Evolutionary conservation across 2,797 vertebrate species (phyloP).

Genomic region (Eptatretus atami): DNA sequence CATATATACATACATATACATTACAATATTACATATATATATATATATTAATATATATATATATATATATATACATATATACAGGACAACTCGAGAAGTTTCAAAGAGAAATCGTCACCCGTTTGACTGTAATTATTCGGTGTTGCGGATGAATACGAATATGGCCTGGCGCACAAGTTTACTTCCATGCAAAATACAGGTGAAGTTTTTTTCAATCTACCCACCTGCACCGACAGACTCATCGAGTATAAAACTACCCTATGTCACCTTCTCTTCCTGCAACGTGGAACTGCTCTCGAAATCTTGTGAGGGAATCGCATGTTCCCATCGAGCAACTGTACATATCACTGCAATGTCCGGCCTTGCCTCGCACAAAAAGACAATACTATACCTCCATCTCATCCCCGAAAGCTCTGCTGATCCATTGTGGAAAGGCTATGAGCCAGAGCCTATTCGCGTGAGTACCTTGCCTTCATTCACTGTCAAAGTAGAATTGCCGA

Average conservation of each 20-base stretch:
- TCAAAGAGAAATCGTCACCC: neutral
- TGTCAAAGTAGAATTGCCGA: neutral
- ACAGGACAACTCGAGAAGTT: no score
- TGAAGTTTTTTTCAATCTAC: constrained; percentile 6
- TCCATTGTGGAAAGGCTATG: constrained; percentile 43
- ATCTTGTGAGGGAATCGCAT: constrained; percentile 21
- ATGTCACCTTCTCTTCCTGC: constrained; percentile 45
- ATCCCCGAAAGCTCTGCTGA: constrained; percentile 23
- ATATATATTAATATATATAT: no score
- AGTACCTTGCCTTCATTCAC: neutral
- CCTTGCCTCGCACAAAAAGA: constrained; percentile 28
- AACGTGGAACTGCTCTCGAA: constrained; percentile 20
- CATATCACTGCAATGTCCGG: constrained; percentile 30
- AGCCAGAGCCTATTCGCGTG: constrained; percentile 30
- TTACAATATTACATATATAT: no score
- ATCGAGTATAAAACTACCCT: constrained; percentile 15
- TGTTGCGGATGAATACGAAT: neutral
- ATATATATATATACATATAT: no score
- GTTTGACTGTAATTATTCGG: constrained; percentile 7
- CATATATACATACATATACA: no score
- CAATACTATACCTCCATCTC: constrained; percentile 21
- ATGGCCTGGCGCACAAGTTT: neutral
- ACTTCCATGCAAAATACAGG: constrained; percentile 4
- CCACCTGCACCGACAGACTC: constrained; percentile 17
- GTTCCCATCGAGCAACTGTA: constrained; percentile 17